phyloP scores from a whole-genome alignment of 1,140 invertebrate species.

The Bombus sibiricus region DNA sequence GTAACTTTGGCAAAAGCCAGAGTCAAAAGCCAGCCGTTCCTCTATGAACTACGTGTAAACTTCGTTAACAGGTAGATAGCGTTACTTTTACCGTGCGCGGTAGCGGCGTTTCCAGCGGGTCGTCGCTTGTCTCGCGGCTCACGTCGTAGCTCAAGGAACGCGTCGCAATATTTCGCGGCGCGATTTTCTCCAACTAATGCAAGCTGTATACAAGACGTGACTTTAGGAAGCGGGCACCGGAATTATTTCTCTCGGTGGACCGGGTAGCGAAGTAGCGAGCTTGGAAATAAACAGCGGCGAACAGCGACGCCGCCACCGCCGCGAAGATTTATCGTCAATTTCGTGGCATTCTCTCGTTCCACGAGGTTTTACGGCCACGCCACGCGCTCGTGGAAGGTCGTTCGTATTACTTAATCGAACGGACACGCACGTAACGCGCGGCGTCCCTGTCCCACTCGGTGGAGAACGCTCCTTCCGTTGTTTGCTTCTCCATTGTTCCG shows the following conservation, averaged over 20 bases:
- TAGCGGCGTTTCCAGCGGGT: neutral
- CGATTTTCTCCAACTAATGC: constrained; percentile 46
- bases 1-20: neutral
- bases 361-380: constrained; percentile 30
- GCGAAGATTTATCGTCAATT: constrained; percentile 52
- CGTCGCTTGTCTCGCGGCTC: constrained; percentile 2
- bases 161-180: constrained; percentile 42
- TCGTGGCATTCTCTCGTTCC: constrained; percentile 30
- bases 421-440: constrained; percentile 25
- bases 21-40: neutral
- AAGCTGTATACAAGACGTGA: constrained; percentile 39
- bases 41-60: neutral
- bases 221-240: constrained; percentile 25
- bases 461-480: neutral
- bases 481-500: constrained; percentile 20
- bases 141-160: constrained; percentile 20
- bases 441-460: neutral
- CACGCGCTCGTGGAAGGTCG: constrained; percentile 42
- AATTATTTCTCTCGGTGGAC: constrained; percentile 41
- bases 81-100: neutral
- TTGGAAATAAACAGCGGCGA: constrained; percentile 40
- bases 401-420: constrained; percentile 48
- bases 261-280: neutral
- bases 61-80: neutral
- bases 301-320: neutral